phyloP scores from a whole-genome alignment of 2,797 vertebrate species.

The Chrosomus eos region DNA sequence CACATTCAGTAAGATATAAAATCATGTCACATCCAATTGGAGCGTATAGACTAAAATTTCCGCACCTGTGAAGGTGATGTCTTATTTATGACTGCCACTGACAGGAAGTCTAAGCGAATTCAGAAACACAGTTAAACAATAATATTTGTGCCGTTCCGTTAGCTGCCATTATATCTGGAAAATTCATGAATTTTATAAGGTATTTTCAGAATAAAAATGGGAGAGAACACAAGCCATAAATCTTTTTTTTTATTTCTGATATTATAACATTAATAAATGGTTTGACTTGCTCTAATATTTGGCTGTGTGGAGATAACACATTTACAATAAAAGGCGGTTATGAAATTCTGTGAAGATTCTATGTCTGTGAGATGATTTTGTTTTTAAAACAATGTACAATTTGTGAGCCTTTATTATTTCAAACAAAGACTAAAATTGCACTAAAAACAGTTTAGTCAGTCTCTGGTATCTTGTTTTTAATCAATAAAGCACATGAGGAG shows the following conservation, averaged over 20 bases:
- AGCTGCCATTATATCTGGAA: neutral
- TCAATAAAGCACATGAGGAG: neutral
- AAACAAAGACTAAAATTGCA: neutral
- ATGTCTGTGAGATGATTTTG: neutral
- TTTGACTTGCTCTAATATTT: neutral
- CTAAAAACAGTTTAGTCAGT: neutral
- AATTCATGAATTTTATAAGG: neutral
- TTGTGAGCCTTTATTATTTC: neutral
- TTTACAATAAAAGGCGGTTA: neutral
- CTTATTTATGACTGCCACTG: slow-evolving; percentile 9
- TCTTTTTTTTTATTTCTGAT: neutral
- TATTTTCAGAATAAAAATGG: neutral
- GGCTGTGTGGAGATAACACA: neutral
- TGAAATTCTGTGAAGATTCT: neutral
- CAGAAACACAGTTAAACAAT: neutral
- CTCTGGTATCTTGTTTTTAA: neutral
- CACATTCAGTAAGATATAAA: neutral
- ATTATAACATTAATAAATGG: neutral
- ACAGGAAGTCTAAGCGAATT: neutral
- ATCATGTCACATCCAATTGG: neutral
- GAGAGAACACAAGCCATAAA: neutral
- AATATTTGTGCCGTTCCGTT: neutral
- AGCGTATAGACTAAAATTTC: neutral
- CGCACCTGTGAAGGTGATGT: neutral
- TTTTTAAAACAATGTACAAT: neutral